These are phyloP conservation scores for Pristionchus mayeri DNA, from an alignment of 2,888 invertebrate genomes.

Conservation along the genomic window DNA sequence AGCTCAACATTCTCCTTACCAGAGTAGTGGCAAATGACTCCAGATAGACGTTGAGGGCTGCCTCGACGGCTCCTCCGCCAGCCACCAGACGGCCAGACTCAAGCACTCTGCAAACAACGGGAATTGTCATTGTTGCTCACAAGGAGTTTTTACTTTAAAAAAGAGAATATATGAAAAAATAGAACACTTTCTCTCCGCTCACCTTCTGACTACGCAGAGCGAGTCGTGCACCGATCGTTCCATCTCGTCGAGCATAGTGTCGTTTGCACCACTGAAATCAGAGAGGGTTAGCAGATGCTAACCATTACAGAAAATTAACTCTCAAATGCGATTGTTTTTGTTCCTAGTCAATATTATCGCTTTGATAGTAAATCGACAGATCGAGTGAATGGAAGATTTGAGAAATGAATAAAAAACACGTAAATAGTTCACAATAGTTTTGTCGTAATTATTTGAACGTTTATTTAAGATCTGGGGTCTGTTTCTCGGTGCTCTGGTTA, in stretches of 20 bases:
- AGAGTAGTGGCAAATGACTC: slow-evolving; percentile 99
- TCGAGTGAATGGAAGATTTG: too few species aligned
- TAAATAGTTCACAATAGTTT: too few species aligned
- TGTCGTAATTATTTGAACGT: too few species aligned
- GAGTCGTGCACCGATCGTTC: slow-evolving; percentile 98
- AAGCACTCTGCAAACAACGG: slow-evolving; percentile 88
- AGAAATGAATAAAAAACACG: too few species aligned
- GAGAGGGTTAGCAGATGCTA: neutral
- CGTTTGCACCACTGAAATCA: slow-evolving; percentile 87
- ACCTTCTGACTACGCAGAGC: slow-evolving; percentile 89
- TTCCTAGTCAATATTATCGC: too few species aligned
- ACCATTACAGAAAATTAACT: too few species aligned
- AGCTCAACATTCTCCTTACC: slow-evolving; percentile 80
- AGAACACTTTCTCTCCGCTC: slow-evolving; percentile 80
- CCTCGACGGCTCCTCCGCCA: slow-evolving; percentile 98
- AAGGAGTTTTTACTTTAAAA: too few species aligned
- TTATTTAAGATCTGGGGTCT: slow-evolving; percentile 18
- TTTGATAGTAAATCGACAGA: too few species aligned
- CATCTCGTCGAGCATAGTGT: slow-evolving; percentile 99
- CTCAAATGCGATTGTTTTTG: too few species aligned
- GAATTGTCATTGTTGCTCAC: too few species aligned
- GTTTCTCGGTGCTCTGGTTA: neutral
- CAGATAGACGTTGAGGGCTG: slow-evolving; percentile 96
- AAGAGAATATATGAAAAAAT: too few species aligned
- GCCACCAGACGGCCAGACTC: slow-evolving; percentile 95